Percentiles rank a stretch among this genome's conserved stretches.
These are phyloP conservation scores for Himalopsyche kuldschensis DNA, from an alignment of 2,888 invertebrate species.

Conservation along the genomic window DNA sequence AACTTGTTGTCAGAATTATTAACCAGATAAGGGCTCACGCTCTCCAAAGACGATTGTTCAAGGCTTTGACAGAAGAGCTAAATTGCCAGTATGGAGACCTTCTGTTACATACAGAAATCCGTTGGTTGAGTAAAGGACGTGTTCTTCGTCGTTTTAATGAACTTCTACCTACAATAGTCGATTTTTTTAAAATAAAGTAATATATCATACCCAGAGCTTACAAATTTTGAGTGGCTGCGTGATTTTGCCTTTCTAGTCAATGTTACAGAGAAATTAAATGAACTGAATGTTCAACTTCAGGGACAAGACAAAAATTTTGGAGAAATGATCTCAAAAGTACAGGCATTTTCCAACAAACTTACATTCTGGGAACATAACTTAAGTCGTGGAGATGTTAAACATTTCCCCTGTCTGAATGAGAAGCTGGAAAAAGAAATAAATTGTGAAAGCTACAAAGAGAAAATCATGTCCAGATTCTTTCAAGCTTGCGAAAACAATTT, in stretches of 20 bases:
- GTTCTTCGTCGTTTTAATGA: conserved; percentile 7
- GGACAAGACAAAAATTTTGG: neutral
- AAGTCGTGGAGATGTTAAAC: conserved; percentile 4
- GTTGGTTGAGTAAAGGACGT: conserved; percentile 3
- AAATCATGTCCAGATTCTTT: neutral
- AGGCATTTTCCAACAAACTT: conserved; percentile 4
- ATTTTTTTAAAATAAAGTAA: neutral
- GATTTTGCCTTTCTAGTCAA: too few species aligned
- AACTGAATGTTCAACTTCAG: neutral
- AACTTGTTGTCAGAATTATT: conserved; percentile 11
- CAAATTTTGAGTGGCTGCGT: too few species aligned
- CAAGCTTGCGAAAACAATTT: neutral
- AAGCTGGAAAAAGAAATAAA: neutral
- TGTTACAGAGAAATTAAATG: neutral
- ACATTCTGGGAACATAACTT: neutral
- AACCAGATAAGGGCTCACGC: conserved; percentile 21
- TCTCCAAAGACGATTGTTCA: conserved; percentile 4
- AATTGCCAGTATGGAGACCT: conserved; percentile 13
- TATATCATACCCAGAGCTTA: too few species aligned
- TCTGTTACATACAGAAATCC: conserved; percentile 1
- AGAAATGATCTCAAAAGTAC: neutral
- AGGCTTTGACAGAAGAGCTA: neutral
- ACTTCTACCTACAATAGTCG: conserved; percentile 9
- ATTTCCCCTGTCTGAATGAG: conserved; percentile 1
- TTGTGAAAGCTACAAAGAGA: neutral